Percentiles rank a stretch among this genome's conserved stretches.
phyloP scores from a whole-genome alignment of 2,888 invertebrate species.

The Cerastis rubricosa region DNA sequence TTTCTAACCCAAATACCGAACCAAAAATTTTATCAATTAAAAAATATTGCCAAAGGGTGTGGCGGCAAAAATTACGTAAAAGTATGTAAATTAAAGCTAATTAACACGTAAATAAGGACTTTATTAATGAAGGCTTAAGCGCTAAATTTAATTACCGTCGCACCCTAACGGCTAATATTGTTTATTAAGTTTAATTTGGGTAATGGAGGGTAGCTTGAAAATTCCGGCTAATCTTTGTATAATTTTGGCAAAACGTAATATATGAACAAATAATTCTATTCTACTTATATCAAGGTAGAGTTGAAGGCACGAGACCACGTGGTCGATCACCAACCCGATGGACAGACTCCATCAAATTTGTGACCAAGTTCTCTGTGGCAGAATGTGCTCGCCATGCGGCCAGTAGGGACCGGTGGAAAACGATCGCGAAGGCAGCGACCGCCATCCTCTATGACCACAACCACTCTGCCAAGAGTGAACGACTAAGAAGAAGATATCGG shows the following conservation, averaged over 20 bases:
- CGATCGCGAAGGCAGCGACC: too few relatives aligned
- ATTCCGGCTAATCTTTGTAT: slow-evolving; percentile 47
- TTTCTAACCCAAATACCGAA: slow-evolving; percentile 28
- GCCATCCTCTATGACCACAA: too few relatives aligned
- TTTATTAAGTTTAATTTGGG: slow-evolving; percentile 80
- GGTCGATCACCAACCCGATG: too few relatives aligned
- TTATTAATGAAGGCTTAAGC: slow-evolving; percentile 57
- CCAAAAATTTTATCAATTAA: slow-evolving; percentile 53
- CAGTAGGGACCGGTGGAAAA: too few relatives aligned
- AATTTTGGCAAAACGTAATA: slow-evolving; percentile 26
- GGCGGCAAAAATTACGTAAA: slow-evolving; percentile 43
- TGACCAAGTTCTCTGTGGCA: too few relatives aligned
- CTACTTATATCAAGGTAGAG: too few relatives aligned
- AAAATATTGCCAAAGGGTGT: slow-evolving; percentile 53
- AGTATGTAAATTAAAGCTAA: slow-evolving; percentile 48
- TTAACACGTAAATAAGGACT: slow-evolving; percentile 58
- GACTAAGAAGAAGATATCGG: too few relatives aligned
- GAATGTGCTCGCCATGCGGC: too few relatives aligned
- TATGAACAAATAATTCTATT: background rate
- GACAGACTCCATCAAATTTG: too few relatives aligned
- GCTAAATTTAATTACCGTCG: slow-evolving; percentile 68
- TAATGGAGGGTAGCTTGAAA: slow-evolving; percentile 78
- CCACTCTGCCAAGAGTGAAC: too few relatives aligned
- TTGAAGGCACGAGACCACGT: too few relatives aligned
- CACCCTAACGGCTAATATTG: slow-evolving; percentile 69